Base-by-base conservation (phyloP, 2,888 invertebrate genomes). In the Mesoligia furuncula region DNA sequence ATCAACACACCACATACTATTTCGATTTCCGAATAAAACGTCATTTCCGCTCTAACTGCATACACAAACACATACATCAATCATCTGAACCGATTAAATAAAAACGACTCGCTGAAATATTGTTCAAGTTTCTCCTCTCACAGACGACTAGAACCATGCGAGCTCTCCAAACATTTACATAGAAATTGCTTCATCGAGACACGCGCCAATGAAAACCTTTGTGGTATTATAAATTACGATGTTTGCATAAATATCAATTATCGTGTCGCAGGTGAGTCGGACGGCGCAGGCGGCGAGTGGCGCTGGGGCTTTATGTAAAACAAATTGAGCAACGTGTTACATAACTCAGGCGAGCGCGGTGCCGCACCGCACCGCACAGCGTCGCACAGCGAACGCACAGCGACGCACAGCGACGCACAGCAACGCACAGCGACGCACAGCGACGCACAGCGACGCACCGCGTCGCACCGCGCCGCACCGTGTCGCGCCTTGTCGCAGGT, bases 241-340 rank as follows among this genome's bases (percentile, higher is more conserved):
- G 73, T 83, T 86, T 85, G 74, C 79, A 78, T 85, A 81, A 76
- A 83, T 86, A 81, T 75, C 70, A 76, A 87, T 84, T 67, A 79
- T 80, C 80, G 75, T 62, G 78, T 62, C 68, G 70, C 76, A 84
- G 78, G 76, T 84, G 82, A 80, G 75, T 27, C 39, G 64, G 59
- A 61, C 54, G 67, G 57, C 65, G 61, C 31, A 3, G 31, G 31
- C 31, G 31, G 31, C 31, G 31, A 24, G 64, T 24, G 51, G 24
- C 39, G 66, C 31, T 51, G 51, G 17, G 57, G 31, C 72, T 79
- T 79, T 74, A 67, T 79, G 73, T 27, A 51, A 83, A 85, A 86
- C 66, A 73, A 77, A 79, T 83, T 77, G 45, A 74, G 64, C 62
- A 85, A 74, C 72, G 27, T 69, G 72, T 75, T 73, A 62, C 61